Conservation (phyloP, 2,888 invertebrate species). For the Drosophila macrospina region DNA sequence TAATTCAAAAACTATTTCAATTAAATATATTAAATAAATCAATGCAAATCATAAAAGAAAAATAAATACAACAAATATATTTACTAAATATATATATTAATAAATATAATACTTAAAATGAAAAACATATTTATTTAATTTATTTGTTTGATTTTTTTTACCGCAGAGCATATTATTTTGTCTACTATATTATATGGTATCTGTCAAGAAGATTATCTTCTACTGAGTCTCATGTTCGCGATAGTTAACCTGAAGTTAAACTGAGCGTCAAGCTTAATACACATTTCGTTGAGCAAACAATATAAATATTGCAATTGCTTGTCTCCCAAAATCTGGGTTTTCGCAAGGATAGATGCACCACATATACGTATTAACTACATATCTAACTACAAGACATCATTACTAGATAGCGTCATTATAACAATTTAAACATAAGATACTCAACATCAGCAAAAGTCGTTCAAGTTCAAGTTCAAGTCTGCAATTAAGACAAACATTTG, state of each 20-base stretch:
- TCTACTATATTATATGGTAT: background rate
- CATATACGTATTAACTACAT: background rate
- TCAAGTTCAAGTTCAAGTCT: background rate
- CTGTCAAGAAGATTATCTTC: background rate
- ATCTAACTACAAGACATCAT: background rate
- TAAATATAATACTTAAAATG: conserved; percentile 19
- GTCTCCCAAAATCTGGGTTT: background rate
- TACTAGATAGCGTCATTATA: conserved; percentile 20
- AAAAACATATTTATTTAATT: conserved; percentile 7
- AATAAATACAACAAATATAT: conserved; percentile 7
- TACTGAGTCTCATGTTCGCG: background rate
- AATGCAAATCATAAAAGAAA: conserved; percentile 24
- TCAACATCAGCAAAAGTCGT: background rate
- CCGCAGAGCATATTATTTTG: background rate
- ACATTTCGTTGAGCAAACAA: background rate
- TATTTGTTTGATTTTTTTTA: conserved; percentile 1
- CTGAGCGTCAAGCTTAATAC: background rate
- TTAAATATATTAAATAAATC: conserved; percentile 31
- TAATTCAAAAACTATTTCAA: conserved; percentile 45
- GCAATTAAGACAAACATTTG: background rate
- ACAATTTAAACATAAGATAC: conserved; percentile 3
- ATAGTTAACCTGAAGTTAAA: background rate
- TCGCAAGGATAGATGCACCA: background rate
- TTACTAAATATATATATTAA: conserved; percentile 12
- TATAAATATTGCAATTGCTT: background rate